Conservation (phyloP, 2,113 vertebrate genomes). For the Chloroceryle aenea region DNA sequence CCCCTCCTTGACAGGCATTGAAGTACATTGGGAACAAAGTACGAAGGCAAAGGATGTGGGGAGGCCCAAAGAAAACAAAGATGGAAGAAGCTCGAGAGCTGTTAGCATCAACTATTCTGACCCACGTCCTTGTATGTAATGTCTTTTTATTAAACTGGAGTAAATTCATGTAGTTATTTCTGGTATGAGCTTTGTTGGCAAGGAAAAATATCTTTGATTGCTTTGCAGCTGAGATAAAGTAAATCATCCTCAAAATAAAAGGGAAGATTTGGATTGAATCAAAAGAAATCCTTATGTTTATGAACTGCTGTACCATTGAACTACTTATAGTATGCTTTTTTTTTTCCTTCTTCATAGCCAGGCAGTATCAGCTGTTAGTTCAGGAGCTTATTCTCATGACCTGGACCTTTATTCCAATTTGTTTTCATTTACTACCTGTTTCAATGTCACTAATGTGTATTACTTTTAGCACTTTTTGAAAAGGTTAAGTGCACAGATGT, state of each 20-base stretch:
- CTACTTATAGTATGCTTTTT: background rate
- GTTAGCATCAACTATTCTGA: constrained; percentile 92
- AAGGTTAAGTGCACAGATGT: background rate
- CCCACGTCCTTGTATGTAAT: constrained; percentile 89
- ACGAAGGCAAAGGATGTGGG: constrained; percentile 96
- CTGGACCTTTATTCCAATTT: background rate
- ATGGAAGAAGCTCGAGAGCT: constrained; percentile 98
- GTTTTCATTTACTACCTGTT: background rate
- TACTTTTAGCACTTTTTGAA: background rate
- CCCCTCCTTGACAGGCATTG: constrained; percentile 81
- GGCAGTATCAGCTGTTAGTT: background rate
- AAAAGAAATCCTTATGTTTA: background rate
- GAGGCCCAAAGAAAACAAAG: constrained; percentile 96
- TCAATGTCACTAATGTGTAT: background rate
- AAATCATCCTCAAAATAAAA: background rate
- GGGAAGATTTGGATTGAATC: background rate
- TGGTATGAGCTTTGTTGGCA: background rate
- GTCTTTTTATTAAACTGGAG: background rate
- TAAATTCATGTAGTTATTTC: background rate
- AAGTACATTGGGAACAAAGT: constrained; percentile 98
- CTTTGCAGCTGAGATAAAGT: background rate
- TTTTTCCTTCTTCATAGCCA: background rate
- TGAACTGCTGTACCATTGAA: background rate
- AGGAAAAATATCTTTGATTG: background rate
- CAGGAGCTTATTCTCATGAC: background rate